These are phyloP conservation scores for Oreochromis grahami DNA, from an alignment of 2,797 vertebrate species.

Conservation along the genomic window DNA sequence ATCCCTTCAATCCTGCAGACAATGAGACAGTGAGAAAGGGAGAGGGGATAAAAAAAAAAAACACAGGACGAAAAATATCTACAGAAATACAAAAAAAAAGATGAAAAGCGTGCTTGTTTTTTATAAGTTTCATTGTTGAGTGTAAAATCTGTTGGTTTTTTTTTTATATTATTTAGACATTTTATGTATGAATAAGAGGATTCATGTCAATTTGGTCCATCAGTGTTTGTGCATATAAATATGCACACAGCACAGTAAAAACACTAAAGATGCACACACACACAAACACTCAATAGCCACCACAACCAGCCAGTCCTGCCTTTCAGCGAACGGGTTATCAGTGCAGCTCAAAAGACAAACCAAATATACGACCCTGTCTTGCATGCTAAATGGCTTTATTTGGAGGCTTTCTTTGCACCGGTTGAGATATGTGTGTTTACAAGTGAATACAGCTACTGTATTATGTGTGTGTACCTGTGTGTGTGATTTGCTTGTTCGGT, in stretches of 20 bases:
- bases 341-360: conserved; percentile 45
- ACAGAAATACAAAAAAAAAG: neutral
- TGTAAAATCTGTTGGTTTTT: neutral
- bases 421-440: conserved; percentile 9
- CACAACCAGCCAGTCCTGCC: neutral
- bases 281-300: conserved; percentile 9
- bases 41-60: neutral
- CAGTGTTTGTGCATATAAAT: conserved; percentile 2
- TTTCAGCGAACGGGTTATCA: conserved; percentile 45
- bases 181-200: neutral
- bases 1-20: conserved; percentile 64
- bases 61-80: neutral
- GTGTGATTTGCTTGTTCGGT: neutral
- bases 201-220: conserved; percentile 8
- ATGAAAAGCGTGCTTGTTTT: neutral
- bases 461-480: neutral
- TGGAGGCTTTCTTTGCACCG: conserved; percentile 30
- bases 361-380: conserved; percentile 51
- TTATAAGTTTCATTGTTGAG: neutral
- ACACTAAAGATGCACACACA: neutral
- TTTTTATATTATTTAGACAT: conserved; percentile 15
- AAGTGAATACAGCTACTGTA: conserved; percentile 2
- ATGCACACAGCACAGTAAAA: conserved; percentile 7
- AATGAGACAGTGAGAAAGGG: conserved; percentile 59
- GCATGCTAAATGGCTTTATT: conserved; percentile 49